These are phyloP conservation scores for Hippolais icterina DNA, from an alignment of 2,113 vertebrate genomes.

Conservation along the genomic window DNA sequence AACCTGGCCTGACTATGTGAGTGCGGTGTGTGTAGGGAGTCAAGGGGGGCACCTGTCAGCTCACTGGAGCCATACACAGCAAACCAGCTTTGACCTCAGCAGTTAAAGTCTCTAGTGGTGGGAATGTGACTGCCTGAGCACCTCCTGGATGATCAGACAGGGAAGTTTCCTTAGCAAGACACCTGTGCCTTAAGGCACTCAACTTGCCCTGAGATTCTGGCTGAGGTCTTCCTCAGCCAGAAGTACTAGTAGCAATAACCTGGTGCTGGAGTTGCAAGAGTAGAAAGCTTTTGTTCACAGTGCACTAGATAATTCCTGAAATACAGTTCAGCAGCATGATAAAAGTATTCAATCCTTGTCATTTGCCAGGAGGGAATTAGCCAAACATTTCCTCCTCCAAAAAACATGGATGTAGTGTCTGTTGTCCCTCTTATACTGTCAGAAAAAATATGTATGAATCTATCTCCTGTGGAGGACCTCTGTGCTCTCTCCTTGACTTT, in stretches of 20 bases:
- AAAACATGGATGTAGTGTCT: not conserved
- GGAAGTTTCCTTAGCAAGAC: not conserved
- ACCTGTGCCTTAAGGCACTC: not conserved
- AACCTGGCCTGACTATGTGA: not conserved
- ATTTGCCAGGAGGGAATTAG: not conserved
- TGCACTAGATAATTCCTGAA: not conserved
- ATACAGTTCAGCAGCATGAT: not conserved
- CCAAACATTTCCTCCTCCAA: not conserved
- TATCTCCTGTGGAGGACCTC: not conserved
- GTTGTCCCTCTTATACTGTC: not conserved
- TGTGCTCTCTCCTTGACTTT: not conserved
- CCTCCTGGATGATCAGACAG: not conserved
- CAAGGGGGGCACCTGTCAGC: not conserved
- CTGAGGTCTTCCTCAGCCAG: not conserved
- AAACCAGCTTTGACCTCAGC: not conserved
- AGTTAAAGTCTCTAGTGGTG: not conserved
- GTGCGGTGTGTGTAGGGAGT: not conserved
- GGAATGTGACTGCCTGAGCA: not conserved
- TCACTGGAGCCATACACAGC: not conserved
- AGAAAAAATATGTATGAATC: not conserved
- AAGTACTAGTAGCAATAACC: not conserved
- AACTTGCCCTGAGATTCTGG: not conserved
- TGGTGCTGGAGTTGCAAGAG: not conserved
- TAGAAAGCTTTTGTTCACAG: not conserved
- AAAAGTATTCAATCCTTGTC: not conserved